Evolutionary conservation across 2,888 invertebrate genomes (phyloP).

Genomic region (Isotomurus palustris): DNA sequence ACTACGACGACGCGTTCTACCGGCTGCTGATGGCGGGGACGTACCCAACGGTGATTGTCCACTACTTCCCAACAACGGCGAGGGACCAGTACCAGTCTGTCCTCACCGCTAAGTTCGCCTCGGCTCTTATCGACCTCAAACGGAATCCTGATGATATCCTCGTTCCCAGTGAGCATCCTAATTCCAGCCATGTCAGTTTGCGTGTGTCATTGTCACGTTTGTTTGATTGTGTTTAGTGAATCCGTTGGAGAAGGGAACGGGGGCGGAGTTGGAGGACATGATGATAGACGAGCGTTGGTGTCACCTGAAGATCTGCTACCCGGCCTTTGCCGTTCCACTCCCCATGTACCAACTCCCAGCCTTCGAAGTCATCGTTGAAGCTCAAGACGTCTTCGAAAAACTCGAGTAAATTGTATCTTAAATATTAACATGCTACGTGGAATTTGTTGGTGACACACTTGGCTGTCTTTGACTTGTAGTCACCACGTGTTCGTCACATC

Average conservation of each 20-base stretch:
- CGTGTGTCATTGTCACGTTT: too few relatives aligned
- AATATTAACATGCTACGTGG: background rate
- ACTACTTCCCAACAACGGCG: conserved; percentile 14
- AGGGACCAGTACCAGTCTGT: conserved; percentile 6
- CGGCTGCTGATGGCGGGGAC: conserved; percentile 15
- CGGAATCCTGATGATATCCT: background rate
- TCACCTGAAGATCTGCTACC: conserved; percentile 30
- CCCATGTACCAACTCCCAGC: conserved; percentile 23
- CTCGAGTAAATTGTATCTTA: conserved; percentile 5
- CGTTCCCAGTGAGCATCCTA: too few relatives aligned
- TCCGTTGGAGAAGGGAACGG: conserved; percentile 11
- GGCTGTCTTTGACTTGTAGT: conserved; percentile 4
- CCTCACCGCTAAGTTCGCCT: conserved; percentile 4
- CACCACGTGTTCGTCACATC: conserved; percentile 23
- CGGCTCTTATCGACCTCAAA: conserved; percentile 16
- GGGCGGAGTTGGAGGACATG: background rate
- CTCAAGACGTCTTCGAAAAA: conserved; percentile 21
- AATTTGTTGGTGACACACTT: too few relatives aligned
- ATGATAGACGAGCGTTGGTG: conserved; percentile 13
- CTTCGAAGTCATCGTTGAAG: conserved; percentile 19
- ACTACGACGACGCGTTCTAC: conserved; percentile 23
- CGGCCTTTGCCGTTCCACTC: conserved; percentile 31
- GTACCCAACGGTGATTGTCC: conserved; percentile 13
- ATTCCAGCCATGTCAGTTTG: too few relatives aligned
- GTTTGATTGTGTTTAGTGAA: too few relatives aligned